Conservation (phyloP, 1,140 invertebrate species). For the Ylistrum balloti region DNA sequence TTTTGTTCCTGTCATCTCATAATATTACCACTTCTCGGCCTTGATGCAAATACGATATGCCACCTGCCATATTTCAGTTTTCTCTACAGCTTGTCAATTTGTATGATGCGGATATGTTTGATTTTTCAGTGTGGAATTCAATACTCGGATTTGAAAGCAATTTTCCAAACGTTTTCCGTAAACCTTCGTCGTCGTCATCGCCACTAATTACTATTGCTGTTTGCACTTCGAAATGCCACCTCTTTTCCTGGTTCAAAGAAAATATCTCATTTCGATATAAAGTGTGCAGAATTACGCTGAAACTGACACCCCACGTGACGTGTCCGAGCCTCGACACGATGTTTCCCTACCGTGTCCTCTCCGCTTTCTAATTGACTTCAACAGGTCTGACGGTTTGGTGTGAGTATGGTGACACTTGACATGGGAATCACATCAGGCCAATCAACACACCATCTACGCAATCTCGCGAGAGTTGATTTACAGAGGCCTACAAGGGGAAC, state of each 20-base stretch:
- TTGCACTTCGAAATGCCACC: constrained; percentile 30
- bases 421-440: constrained; percentile 32
- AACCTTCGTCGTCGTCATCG: not conserved
- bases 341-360: not conserved
- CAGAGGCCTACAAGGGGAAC: not conserved
- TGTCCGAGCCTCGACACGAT: not conserved
- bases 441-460: constrained; percentile 24
- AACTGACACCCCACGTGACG: not conserved
- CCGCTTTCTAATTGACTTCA: constrained; percentile 33
- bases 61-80: not conserved
- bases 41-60: not conserved
- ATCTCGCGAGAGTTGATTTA: constrained; percentile 18
- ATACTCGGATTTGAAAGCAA: not conserved
- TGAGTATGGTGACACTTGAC: not conserved
- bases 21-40: not conserved
- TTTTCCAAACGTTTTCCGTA: not conserved
- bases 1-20: not conserved
- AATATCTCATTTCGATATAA: constrained; percentile 9
- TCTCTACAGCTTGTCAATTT: not conserved
- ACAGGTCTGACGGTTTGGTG: constrained; percentile 31
- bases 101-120: not conserved
- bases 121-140: not conserved
- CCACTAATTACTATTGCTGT: not conserved
- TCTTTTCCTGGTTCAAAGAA: constrained; percentile 20
- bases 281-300: not conserved